A percentile compares a stretch with the other conserved stretches of the same genome.
Evolutionary conservation across 2,888 invertebrate species (phyloP).

Genomic region (Quadroppia sp.): DNA sequence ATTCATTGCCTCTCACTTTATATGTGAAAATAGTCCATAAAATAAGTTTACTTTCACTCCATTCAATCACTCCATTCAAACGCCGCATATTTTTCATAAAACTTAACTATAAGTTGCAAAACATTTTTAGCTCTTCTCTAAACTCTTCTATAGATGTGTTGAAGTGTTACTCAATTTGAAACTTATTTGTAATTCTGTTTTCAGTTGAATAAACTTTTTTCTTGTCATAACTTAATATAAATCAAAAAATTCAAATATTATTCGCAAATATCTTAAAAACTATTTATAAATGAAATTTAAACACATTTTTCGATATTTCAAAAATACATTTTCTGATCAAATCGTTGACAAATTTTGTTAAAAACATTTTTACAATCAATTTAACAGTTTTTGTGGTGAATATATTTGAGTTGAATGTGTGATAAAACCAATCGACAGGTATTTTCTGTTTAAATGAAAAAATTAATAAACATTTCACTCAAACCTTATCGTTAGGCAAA

Average conservation of each 20-base stretch:
- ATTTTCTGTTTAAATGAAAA: not conserved
- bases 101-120: not conserved
- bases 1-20: not conserved
- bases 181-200: not conserved
- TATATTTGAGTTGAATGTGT: not conserved
- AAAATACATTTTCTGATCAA: not conserved
- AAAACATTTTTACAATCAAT: not conserved
- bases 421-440: conserved; percentile 9
- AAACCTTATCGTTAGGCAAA: not conserved
- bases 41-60: not conserved
- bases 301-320: no score
- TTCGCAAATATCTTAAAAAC: no score
- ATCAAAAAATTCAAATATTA: not conserved
- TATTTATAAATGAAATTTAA: no score
- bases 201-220: conserved; percentile 15
- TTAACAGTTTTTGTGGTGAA: conserved; percentile 13
- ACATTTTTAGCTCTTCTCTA: not conserved
- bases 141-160: not conserved
- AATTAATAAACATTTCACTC: not conserved
- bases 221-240: not conserved
- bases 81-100: not conserved
- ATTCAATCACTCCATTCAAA: conserved; percentile 12
- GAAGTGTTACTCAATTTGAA: not conserved
- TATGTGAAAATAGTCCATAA: not conserved
- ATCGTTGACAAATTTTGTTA: not conserved